These are phyloP conservation scores for Neodiprion virginianus DNA, from an alignment of 1,140 invertebrate genomes.

Conservation along the genomic window DNA sequence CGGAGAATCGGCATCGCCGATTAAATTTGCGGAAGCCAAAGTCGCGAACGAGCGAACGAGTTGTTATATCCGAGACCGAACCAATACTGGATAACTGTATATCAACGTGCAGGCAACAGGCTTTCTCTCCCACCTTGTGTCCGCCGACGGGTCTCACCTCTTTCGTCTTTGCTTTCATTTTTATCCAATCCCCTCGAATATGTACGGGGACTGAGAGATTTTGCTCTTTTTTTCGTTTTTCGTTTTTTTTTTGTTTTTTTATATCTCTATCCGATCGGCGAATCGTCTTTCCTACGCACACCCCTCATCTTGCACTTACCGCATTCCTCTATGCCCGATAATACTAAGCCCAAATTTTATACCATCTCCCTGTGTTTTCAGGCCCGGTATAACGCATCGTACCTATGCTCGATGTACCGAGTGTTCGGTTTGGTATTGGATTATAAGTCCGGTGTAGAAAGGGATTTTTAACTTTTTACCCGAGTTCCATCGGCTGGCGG, in stretches of 20 bases:
- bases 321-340: neutral
- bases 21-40: neutral
- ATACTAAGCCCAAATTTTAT: neutral
- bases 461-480: neutral
- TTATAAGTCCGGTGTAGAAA: neutral
- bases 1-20: neutral
- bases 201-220: too few relatives aligned
- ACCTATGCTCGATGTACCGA: too few relatives aligned
- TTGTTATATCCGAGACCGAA: neutral
- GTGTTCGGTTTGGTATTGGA: too few relatives aligned
- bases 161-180: too few relatives aligned
- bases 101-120: constrained; percentile 6
- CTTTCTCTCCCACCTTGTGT: constrained; percentile 1
- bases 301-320: too few relatives aligned
- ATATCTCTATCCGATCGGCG: too few relatives aligned
- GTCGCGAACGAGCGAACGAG: neutral
- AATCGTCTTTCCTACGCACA: too few relatives aligned
- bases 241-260: too few relatives aligned
- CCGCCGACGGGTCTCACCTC: too few relatives aligned
- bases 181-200: too few relatives aligned
- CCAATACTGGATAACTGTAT: constrained; percentile 7
- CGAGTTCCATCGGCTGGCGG: neutral
- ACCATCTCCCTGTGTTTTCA: neutral
- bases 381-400: neutral
- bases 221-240: too few relatives aligned